phyloP scores from a whole-genome alignment of 2,797 vertebrate genomes.

The Thaleichthys pacificus region DNA sequence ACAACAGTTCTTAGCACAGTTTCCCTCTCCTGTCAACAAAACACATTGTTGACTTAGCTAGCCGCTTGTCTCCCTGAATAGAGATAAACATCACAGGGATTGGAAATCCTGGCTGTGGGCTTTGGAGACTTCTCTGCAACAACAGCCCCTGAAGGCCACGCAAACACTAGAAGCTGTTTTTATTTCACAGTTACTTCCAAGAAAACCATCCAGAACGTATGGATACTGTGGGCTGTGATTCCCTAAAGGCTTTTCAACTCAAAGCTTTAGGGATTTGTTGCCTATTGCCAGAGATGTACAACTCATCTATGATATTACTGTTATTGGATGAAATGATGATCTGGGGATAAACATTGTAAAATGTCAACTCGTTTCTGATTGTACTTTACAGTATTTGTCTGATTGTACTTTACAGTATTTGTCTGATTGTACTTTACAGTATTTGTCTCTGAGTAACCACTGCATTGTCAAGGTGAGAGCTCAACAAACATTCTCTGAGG shows the following conservation, averaged over 20 bases:
- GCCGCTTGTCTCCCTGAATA: not conserved
- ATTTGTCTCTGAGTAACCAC: not conserved
- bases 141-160: not conserved
- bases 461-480: not conserved
- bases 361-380: not conserved
- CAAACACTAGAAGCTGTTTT: not conserved
- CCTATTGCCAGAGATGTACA: not conserved
- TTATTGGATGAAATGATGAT: no score
- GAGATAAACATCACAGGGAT: not conserved
- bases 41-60: conserved; percentile 6
- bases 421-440: not conserved
- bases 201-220: not conserved
- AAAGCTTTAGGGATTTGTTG: not conserved
- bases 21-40: not conserved
- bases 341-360: not conserved
- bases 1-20: not conserved
- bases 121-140: not conserved
- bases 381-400: not conserved
- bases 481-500: not conserved
- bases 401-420: not conserved
- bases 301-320: no score
- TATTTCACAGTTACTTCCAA: not conserved
- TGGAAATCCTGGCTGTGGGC: not conserved
- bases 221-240: not conserved
- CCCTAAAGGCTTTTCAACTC: not conserved